A percentile compares a stretch with the other conserved stretches of the same genome.
These are phyloP conservation scores for Plestiodon gilberti DNA, from an alignment of 2,113 vertebrate genomes.

Conservation along the genomic window DNA sequence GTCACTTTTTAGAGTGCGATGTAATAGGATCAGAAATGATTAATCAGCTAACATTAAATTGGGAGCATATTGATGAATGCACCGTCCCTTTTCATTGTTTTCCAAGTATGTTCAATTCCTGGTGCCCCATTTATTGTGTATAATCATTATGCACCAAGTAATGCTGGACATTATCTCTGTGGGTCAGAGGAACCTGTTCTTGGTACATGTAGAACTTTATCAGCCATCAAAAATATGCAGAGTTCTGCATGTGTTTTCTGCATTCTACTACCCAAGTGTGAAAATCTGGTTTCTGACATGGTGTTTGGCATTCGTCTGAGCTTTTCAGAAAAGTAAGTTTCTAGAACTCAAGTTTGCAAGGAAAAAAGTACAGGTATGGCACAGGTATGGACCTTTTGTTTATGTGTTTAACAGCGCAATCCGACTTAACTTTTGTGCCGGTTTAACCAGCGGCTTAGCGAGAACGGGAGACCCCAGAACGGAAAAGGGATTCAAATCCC, in stretches of 20 bases:
- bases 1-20: conserved; percentile 51
- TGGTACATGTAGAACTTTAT: neutral
- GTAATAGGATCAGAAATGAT: conserved; percentile 57
- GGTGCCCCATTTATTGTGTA: conserved; percentile 62
- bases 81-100: conserved; percentile 63
- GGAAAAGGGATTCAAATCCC: too few species aligned
- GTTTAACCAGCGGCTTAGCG: too few species aligned
- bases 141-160: conserved; percentile 42
- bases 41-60: conserved; percentile 62
- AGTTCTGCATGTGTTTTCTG: neutral
- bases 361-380: too few species aligned
- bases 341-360: neutral
- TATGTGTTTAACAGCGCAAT: too few species aligned
- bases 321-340: neutral
- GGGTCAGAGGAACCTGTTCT: conserved; percentile 33
- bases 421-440: too few species aligned
- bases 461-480: too few species aligned
- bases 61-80: conserved; percentile 61
- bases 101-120: conserved; percentile 19
- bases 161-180: conserved; percentile 56
- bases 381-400: too few species aligned
- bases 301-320: neutral
- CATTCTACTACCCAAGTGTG: neutral
- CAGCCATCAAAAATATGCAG: conserved; percentile 7
- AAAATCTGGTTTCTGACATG: neutral